Evolutionary conservation across 37 sponge, comb jelly and placozoan genomes (phyloP).

Genomic region (Beroe ovata): DNA sequence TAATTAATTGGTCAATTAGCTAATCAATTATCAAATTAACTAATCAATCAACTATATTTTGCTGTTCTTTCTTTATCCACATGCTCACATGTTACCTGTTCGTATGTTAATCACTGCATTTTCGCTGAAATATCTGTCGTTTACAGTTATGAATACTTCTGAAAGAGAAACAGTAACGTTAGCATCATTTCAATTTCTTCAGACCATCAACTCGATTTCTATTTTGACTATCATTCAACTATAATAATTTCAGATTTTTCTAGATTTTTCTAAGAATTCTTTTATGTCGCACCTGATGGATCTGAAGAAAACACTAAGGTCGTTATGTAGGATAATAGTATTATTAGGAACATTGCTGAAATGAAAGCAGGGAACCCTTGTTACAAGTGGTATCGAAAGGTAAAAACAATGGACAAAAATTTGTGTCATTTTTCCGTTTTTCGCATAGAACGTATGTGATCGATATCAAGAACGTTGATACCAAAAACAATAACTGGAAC

Average conservation of each 20-base stretch:
- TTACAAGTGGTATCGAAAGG: too few species aligned
- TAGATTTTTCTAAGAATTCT: too few species aligned
- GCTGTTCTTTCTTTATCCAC: neutral
- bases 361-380: too few species aligned
- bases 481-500: too few species aligned
- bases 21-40: constrained; percentile 13
- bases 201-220: too few species aligned
- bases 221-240: too few species aligned
- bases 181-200: neutral
- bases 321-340: constrained; percentile 36
- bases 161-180: neutral
- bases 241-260: too few species aligned
- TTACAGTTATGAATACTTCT: constrained; percentile 37
- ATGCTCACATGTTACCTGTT: neutral
- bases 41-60: neutral
- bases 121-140: constrained; percentile 7
- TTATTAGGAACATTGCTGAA: constrained; percentile 18
- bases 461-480: too few species aligned
- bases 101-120: constrained; percentile 6
- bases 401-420: too few species aligned
- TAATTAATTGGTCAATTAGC: neutral
- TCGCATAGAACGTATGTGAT: too few species aligned
- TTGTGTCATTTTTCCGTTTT: too few species aligned
- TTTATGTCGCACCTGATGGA: constrained; percentile 44
- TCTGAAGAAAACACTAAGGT: constrained; percentile 16